Evolutionary conservation across 1,140 invertebrate genomes (phyloP).

Genomic region (Drosophila kikkawai): DNA sequence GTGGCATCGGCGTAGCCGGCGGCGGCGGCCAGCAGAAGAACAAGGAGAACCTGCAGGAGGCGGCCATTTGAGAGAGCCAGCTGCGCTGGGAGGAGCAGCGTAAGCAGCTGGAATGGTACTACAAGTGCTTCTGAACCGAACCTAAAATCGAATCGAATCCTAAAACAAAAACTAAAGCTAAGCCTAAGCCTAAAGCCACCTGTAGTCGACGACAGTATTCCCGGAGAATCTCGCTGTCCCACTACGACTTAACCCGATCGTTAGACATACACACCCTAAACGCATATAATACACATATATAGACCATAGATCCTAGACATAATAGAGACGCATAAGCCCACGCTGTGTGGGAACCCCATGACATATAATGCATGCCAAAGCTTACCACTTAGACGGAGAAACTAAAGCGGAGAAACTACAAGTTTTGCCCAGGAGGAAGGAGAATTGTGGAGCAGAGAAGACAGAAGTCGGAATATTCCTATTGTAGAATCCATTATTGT

Average conservation of each 20-base stretch:
- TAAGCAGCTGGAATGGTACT: conserved; percentile 83
- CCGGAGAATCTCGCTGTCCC: conserved; percentile 70
- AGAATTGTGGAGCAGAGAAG: not conserved
- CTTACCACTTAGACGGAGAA: conserved; percentile 79
- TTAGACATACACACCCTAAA: conserved; percentile 43
- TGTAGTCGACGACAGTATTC: conserved; percentile 71
- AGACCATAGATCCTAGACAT: conserved; percentile 23
- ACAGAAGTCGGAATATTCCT: conserved; percentile 9
- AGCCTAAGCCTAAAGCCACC: conserved; percentile 15
- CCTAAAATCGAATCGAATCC: conserved; percentile 46
- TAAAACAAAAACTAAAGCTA: conserved; percentile 16
- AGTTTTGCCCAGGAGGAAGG: conserved; percentile 58
- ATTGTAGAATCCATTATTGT: conserved; percentile 31
- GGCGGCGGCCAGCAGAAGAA: conserved; percentile 65
- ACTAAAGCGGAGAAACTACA: conserved; percentile 70
- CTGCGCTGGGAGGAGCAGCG: conserved; percentile 65
- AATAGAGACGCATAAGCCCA: conserved; percentile 32
- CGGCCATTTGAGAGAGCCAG: conserved; percentile 84
- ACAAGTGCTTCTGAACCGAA: conserved; percentile 74
- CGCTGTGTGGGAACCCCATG: conserved; percentile 68
- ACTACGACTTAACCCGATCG: conserved; percentile 41
- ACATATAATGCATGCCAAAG: conserved; percentile 85
- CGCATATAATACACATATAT: conserved; percentile 31
- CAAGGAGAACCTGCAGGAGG: conserved; percentile 82
- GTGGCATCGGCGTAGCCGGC: conserved; percentile 26